Evolutionary conservation across 2,797 vertebrate species (phyloP), one percentile per base, ranked within the genome.

Genomic region (Nannoperca australis): DNA sequence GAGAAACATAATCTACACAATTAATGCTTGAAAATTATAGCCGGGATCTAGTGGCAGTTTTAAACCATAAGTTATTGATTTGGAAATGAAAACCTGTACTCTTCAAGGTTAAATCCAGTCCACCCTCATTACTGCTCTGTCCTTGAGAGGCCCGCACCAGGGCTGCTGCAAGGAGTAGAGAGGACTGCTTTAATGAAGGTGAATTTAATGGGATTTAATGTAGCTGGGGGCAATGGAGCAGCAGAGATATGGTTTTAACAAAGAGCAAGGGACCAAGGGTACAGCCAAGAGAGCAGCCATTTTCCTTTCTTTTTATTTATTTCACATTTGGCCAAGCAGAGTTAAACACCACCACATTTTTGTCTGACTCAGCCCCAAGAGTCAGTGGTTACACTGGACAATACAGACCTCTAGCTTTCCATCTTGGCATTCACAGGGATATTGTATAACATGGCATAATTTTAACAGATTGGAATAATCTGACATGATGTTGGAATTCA

Each of bases 181-280:
- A 95, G 92, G 92, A 93, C 93, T 94, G 94, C 93, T 96, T 96
- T 96, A 96, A 96, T 96, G 95, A 96, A 96, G 95, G 95, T 95
- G 95, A 96, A 95, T 96, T 96, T 96, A 96, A 96, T 96, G 93
- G 95, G 95, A 96, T 96, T 95, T 96, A 96, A 95, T 96, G 95
- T 96, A 94, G 95, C 95, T 95, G 90, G 94, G 95, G 95, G 95
- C 95, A 94, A 95, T 93, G 91, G 95, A 95, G 94, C 94, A 95
- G 93, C 89, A 91, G 94, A 95, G 94, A 96, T 96, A 95, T 95
- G 94, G 94, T 94, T 96, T 96, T 95, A 96, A 96, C 95, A 96
- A 96, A 96, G 95, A 96, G 94, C 94, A 90, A 88, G 93, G 94
- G 94, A 95, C 94, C 92, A 94, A 92, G 93, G 94, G 94, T 94